phyloP scores from a whole-genome alignment of 2,888 invertebrate genomes.

The Willowsia nigromaculata region DNA sequence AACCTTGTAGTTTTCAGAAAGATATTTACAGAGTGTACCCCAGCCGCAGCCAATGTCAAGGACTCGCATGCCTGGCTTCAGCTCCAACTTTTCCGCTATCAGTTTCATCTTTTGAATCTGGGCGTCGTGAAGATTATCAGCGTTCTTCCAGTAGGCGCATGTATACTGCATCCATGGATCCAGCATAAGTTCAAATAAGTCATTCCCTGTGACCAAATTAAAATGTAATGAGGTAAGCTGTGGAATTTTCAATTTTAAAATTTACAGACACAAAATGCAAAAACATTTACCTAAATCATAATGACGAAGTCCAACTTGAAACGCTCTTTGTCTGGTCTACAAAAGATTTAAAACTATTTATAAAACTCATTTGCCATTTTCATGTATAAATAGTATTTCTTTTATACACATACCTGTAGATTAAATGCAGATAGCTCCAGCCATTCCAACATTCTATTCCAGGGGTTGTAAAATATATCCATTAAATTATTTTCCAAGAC shows the following conservation, averaged over 20 bases:
- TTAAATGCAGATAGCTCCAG: background rate
- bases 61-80: conserved; percentile 54
- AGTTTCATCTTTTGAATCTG: conserved; percentile 45
- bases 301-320: background rate
- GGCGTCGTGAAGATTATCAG: conserved; percentile 37
- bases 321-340: background rate
- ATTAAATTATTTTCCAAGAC: background rate
- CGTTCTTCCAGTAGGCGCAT: conserved; percentile 70
- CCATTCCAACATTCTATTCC: conserved; percentile 26
- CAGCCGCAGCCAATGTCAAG: conserved; percentile 68
- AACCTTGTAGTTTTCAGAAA: conserved; percentile 65
- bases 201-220: conserved; percentile 27
- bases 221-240: too few species aligned
- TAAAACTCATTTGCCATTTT: too few species aligned
- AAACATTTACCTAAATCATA: conserved; percentile 31
- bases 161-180: conserved; percentile 64
- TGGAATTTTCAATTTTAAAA: background rate
- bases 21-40: conserved; percentile 65
- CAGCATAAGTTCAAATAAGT: conserved; percentile 50
- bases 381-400: too few species aligned
- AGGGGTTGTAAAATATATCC: conserved; percentile 25
- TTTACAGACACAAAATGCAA: background rate
- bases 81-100: conserved; percentile 21
- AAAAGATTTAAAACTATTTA: too few species aligned
- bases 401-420: too few species aligned